Base-by-base conservation (phyloP, 2,888 invertebrate species). In the Gymnosoma rotundatum region DNA sequence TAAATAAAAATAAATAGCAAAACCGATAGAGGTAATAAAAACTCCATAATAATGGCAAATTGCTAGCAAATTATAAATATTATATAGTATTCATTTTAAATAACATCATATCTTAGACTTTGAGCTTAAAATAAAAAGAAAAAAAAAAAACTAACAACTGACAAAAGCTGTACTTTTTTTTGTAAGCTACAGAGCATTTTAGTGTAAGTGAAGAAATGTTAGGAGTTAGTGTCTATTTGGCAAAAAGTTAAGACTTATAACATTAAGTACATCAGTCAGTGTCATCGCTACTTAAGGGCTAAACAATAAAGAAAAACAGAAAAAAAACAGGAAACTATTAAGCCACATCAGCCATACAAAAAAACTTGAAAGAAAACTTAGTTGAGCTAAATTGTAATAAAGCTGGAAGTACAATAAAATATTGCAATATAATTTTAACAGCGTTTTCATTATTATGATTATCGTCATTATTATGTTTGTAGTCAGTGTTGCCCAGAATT, bases 231-330 rank as follows among this genome's bases (percentile, higher is more conserved):
- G 14, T 67, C 45, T 67, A 78, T 66, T 78, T 82, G 64, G 60
- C 48, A 82, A 69, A 12, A 74, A 78, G 25, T 63, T 76, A 50
- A 69, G 18, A 73, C 61, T 83, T 75, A 79, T 79, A 79, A 83
- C 60, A 83, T 80, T 83, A 83, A 76, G 72, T 58, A 73, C 75
- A 83, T 83, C 83, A 83, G 83, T 83, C 83, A 83, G 79, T 83
- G 83, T 76, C 83, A 83, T 83, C 83, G 70, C 80, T 83, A 80
- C 83, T 83, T 83, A 72, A 83, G 83, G 83, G 76, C 79, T 69
- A 61, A 67, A 6, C 5, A 45, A 45, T 5, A 20, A 61, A 38
- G 18, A 61, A 61, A 5, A 42, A 32, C n/a, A n/a, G 20, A 38
- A 45, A 6, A 42, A 63, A 80, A 61, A 36, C 67, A 83, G 76